Conservation (phyloP, 53 echinoderm and acorn worm species). For the Apostichopus leukothele region DNA sequence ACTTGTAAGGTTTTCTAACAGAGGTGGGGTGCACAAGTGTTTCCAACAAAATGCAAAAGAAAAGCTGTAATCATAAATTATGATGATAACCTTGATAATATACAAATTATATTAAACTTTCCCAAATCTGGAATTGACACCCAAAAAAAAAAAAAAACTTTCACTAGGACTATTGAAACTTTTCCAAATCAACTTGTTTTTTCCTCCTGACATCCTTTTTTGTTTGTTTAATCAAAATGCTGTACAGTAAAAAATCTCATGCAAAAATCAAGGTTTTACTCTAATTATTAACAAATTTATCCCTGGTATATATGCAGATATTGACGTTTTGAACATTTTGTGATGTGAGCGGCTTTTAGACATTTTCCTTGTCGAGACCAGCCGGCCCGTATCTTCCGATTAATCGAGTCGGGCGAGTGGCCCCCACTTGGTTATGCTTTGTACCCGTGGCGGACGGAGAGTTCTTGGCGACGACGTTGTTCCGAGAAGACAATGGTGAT, state of each 20-base stretch:
- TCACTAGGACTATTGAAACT: too few species aligned
- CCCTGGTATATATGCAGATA: neutral
- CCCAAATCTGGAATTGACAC: too few species aligned
- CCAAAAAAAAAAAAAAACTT: too few species aligned
- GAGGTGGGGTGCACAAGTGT: too few species aligned
- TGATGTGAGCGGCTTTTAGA: neutral
- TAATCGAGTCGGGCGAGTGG: slow-evolving; percentile 4
- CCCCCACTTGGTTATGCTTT: neutral
- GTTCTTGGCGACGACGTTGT: slow-evolving; percentile 57
- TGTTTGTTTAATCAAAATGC: neutral
- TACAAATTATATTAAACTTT: too few species aligned
- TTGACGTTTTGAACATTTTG: neutral
- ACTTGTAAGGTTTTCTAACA: too few species aligned
- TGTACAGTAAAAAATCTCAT: neutral
- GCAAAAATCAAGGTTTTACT: neutral
- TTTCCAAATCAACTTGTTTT: too few species aligned
- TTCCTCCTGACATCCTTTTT: too few species aligned
- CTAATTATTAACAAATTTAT: neutral
- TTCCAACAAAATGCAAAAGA: too few species aligned
- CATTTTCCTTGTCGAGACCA: slow-evolving; percentile 36
- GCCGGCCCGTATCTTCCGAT: slow-evolving; percentile 19
- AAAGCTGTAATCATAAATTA: too few species aligned
- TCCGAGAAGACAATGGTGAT: slow-evolving; percentile 81
- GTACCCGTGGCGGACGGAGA: slow-evolving; percentile 36
- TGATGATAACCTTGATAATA: too few species aligned